Evolutionary conservation across 2,888 invertebrate species (phyloP).

Genomic region (Epinotia brunnichana): DNA sequence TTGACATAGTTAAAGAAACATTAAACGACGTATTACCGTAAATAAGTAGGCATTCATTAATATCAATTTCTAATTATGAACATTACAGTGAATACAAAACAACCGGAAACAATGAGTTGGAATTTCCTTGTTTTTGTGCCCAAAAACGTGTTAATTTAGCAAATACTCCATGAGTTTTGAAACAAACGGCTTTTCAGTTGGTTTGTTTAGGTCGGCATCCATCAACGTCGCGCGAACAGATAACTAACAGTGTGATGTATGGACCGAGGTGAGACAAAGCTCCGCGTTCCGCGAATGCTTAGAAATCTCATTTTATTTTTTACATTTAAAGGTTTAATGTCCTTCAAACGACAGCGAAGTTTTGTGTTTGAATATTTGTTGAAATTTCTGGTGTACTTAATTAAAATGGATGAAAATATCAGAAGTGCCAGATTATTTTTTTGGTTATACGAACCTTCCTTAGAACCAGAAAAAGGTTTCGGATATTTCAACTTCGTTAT

Average conservation of each 20-base stretch:
- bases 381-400: too few relatives aligned
- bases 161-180: slow-evolving; percentile 47
- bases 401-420: too few relatives aligned
- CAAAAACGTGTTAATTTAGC: slow-evolving; percentile 44
- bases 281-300: slow-evolving; percentile 44
- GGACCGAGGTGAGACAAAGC: slow-evolving; percentile 48
- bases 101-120: slow-evolving; percentile 4
- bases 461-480: too few relatives aligned
- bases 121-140: slow-evolving; percentile 36
- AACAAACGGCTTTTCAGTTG: slow-evolving; percentile 48
- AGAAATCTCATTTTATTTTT: slow-evolving; percentile 33
- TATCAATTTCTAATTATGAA: background rate
- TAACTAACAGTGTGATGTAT: slow-evolving; percentile 63
- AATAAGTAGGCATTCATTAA: background rate
- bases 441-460: too few relatives aligned
- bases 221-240: slow-evolving; percentile 63
- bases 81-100: background rate
- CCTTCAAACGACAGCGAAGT: background rate
- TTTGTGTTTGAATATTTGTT: background rate
- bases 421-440: too few relatives aligned
- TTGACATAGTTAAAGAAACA: too few relatives aligned
- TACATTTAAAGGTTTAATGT: slow-evolving; percentile 6
- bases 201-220: slow-evolving; percentile 62
- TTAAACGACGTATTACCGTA: too few relatives aligned
- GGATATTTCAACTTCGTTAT: too few relatives aligned